Evolutionary conservation across 2,113 vertebrate genomes (phyloP).

Genomic region (Rana temporaria): DNA sequence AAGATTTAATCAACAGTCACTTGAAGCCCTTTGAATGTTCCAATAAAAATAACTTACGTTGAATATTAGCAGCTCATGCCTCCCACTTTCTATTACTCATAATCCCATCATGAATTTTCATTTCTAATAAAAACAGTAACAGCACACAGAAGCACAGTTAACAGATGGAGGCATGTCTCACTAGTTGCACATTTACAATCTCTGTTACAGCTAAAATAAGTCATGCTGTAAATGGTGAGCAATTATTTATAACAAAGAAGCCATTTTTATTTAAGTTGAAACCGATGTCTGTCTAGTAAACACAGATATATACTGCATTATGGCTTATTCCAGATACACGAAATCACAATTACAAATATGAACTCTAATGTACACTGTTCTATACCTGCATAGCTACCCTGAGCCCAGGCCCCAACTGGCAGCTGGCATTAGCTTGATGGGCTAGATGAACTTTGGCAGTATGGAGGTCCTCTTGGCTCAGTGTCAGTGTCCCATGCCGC

Average conservation of each 20-base stretch:
- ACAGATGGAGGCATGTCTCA: constrained; percentile 44
- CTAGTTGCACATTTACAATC: constrained; percentile 16
- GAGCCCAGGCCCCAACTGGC: no score
- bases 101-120: constrained; percentile 28
- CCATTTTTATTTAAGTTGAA: not conserved
- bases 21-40: not conserved
- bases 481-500: no score
- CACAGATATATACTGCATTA: no score
- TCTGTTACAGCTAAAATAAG: constrained; percentile 7
- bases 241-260: constrained; percentile 19
- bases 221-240: constrained; percentile 11
- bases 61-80: constrained; percentile 17
- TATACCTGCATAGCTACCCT: no score
- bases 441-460: no score
- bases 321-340: no score
- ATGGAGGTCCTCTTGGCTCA: no score
- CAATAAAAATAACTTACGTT: not conserved
- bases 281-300: no score
- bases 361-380: no score
- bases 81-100: constrained; percentile 47
- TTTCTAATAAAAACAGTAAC: constrained; percentile 35
- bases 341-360: no score
- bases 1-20: not conserved
- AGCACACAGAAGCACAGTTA: not conserved
- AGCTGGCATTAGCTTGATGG: no score